phyloP scores from a whole-genome alignment of 2,113 vertebrate species.

The Spilogale gracilis region DNA sequence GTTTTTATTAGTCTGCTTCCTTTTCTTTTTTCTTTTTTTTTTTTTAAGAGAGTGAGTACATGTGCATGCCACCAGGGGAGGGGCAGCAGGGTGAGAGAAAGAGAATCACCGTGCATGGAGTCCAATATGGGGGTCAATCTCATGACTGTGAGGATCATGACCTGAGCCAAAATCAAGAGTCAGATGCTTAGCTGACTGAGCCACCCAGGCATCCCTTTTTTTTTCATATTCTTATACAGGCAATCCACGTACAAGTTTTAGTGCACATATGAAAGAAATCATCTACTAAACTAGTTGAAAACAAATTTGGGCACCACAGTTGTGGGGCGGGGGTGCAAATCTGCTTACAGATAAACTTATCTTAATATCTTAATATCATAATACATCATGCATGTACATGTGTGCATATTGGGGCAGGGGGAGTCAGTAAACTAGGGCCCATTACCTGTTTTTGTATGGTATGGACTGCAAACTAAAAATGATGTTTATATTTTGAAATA shows the following conservation, averaged over 20 bases:
- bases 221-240: background rate
- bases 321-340: background rate
- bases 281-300: background rate
- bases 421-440: background rate
- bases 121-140: background rate
- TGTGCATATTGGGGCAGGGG: too few species aligned
- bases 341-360: background rate
- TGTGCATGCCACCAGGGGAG: background rate
- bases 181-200: background rate
- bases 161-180: background rate
- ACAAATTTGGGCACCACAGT: background rate
- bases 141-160: background rate
- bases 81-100: background rate
- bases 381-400: background rate
- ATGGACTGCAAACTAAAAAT: background rate
- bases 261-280: background rate
- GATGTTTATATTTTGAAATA: background rate
- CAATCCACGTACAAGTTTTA: background rate
- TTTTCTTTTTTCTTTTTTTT: background rate
- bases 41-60: background rate
- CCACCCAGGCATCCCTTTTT: background rate
- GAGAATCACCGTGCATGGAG: background rate
- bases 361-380: background rate
- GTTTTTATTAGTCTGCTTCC: background rate
- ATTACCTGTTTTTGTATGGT: background rate